Evolutionary conservation across 2,113 vertebrate species (phyloP).

Genomic region (Malurus alboscapulatus): DNA sequence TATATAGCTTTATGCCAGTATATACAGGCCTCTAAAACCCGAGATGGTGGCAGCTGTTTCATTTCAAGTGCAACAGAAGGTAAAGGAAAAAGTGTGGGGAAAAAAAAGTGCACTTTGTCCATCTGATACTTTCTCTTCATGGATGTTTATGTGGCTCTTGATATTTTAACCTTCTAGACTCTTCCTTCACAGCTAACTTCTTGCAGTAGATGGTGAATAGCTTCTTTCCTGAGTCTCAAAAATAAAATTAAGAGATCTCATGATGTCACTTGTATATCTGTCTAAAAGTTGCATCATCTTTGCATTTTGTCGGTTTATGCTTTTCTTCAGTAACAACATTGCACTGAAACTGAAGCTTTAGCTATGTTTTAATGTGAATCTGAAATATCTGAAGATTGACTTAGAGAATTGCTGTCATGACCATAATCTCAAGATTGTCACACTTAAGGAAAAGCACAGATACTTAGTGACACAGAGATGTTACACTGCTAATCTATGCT

Average conservation of each 20-base stretch:
- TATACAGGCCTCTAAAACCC: slow-evolving; percentile 98
- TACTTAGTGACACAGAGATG: not conserved
- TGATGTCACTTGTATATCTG: not conserved
- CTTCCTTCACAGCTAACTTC: slow-evolving; percentile 67
- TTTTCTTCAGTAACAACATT: slow-evolving; percentile 49
- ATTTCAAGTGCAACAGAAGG: slow-evolving; percentile 91
- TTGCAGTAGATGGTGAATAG: slow-evolving; percentile 68
- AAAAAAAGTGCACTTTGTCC: slow-evolving; percentile 25
- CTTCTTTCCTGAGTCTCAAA: not conserved
- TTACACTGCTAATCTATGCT: slow-evolving; percentile 62
- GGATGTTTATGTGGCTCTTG: slow-evolving; percentile 72
- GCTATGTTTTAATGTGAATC: not conserved
- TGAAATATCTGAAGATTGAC: not conserved
- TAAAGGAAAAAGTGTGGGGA: slow-evolving; percentile 78
- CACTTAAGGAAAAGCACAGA: slow-evolving; percentile 53
- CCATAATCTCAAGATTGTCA: not conserved
- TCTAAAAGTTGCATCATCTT: slow-evolving; percentile 27
- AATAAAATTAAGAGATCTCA: not conserved
- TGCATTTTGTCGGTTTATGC: slow-evolving; percentile 53
- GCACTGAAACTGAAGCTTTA: slow-evolving; percentile 19
- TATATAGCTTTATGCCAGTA: slow-evolving; percentile 99
- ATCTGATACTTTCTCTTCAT: slow-evolving; percentile 62
- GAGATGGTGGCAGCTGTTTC: slow-evolving; percentile 91
- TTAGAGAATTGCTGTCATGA: not conserved
- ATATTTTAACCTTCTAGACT: slow-evolving; percentile 76